Evolutionary conservation across 2,113 vertebrate genomes (phyloP).

Genomic region (Phocoena sinus): DNA sequence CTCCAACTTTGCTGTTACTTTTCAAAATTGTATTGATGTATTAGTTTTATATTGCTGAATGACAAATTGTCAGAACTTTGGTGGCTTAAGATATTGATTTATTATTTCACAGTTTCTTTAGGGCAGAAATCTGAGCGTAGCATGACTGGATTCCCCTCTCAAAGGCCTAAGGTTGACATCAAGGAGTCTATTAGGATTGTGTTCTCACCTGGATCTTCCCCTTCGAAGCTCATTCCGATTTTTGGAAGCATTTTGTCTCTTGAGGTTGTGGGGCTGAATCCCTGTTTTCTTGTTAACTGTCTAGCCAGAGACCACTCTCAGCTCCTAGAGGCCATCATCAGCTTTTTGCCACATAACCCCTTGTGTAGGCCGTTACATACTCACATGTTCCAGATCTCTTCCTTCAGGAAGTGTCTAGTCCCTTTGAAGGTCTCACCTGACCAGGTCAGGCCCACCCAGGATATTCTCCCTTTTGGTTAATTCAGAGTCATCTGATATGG

Average conservation of each 20-base stretch:
- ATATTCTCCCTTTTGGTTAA: neutral
- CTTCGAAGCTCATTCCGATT: neutral
- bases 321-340: fast-evolving
- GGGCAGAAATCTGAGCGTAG: neutral
- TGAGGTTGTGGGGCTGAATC: neutral
- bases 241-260: neutral
- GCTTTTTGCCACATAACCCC: neutral
- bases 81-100: neutral
- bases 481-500: neutral
- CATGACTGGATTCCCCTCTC: neutral
- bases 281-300: neutral
- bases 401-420: neutral
- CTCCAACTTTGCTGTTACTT: neutral
- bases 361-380: no score
- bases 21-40: neutral
- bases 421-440: neutral
- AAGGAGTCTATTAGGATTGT: fast-evolving
- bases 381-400: neutral
- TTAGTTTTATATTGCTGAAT: neutral
- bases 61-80: neutral
- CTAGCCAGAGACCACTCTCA: neutral
- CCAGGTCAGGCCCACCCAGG: neutral
- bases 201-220: neutral
- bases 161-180: neutral
- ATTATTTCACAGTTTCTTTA: neutral